Evolutionary conservation across 2,888 invertebrate genomes (phyloP).

Genomic region (Caenorhabditis sinica): DNA sequence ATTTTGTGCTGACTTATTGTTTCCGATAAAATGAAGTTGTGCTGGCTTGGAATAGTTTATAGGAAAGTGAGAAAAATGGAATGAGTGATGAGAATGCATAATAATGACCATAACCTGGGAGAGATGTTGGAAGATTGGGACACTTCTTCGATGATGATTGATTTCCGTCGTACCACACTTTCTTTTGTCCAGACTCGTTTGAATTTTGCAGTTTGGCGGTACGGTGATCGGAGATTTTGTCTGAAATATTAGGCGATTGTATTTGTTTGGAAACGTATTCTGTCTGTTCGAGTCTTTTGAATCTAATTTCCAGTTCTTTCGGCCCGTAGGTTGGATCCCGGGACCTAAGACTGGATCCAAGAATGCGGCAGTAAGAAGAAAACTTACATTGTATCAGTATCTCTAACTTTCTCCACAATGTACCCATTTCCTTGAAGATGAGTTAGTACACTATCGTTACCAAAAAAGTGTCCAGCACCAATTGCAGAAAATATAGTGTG

Average conservation of each 20-base stretch:
- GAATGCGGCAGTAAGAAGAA: neutral
- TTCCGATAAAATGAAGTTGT: slow-evolving; percentile 26
- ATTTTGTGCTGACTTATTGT: slow-evolving; percentile 10
- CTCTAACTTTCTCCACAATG: slow-evolving; percentile 53
- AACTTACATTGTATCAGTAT: slow-evolving; percentile 66
- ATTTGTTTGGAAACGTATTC: no score
- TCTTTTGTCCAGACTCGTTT: slow-evolving; percentile 46
- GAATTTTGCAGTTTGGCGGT: slow-evolving; percentile 38
- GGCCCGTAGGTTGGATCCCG: no score
- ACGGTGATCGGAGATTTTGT: slow-evolving; percentile 12
- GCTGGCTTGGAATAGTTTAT: neutral
- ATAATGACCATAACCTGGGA: neutral
- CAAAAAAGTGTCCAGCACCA: slow-evolving; percentile 85
- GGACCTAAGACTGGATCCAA: neutral
- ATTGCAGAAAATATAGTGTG: slow-evolving; percentile 86
- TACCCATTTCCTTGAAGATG: slow-evolving; percentile 67
- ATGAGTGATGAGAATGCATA: slow-evolving; percentile 9
- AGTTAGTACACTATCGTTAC: slow-evolving; percentile 68
- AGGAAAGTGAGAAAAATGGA: slow-evolving; percentile 16
- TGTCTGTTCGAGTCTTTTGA: no score
- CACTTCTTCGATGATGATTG: slow-evolving; percentile 32
- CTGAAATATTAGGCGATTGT: neutral
- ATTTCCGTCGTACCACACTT: slow-evolving; percentile 26
- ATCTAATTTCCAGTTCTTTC: no score
- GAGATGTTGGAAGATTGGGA: neutral